phyloP scores from a whole-genome alignment of 2,797 vertebrate species.

The Tangara arthus region DNA sequence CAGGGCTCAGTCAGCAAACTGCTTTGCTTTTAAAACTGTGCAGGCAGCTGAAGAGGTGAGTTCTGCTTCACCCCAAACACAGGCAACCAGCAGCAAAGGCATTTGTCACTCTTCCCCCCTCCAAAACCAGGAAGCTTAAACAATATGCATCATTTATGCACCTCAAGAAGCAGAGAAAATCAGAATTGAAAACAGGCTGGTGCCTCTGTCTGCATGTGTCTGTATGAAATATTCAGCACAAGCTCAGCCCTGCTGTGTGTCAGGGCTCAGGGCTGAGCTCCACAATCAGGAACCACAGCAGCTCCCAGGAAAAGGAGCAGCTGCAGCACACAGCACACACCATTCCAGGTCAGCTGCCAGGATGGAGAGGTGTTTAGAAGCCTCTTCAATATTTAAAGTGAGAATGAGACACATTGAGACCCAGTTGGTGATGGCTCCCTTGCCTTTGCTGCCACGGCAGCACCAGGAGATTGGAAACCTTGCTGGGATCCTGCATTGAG shows the following conservation, averaged over 20 bases:
- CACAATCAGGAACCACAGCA: neutral
- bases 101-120: neutral
- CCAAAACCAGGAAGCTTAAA: constrained; percentile 17
- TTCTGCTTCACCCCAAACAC: neutral
- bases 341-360: neutral
- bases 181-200: constrained; percentile 9
- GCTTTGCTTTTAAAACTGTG: fast-evolving
- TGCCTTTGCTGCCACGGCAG: neutral
- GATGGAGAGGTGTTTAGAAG: neutral
- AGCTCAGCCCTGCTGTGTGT: constrained; percentile 1
- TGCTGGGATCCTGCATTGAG: neutral
- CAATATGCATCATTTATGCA: constrained; percentile 62
- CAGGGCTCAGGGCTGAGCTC: neutral
- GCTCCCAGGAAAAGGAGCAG: neutral
- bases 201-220: constrained; percentile 28
- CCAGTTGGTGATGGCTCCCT: neutral
- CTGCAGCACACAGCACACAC: neutral
- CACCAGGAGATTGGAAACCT: neutral
- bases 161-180: neutral
- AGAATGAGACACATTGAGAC: neutral
- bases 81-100: neutral
- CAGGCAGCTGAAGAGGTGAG: neutral
- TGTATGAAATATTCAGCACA: constrained; percentile 68
- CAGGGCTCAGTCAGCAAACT: neutral
- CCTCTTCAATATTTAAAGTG: neutral